Conservation (phyloP, 2,888 invertebrate genomes). For the Trichogramma dendrolimi region DNA sequence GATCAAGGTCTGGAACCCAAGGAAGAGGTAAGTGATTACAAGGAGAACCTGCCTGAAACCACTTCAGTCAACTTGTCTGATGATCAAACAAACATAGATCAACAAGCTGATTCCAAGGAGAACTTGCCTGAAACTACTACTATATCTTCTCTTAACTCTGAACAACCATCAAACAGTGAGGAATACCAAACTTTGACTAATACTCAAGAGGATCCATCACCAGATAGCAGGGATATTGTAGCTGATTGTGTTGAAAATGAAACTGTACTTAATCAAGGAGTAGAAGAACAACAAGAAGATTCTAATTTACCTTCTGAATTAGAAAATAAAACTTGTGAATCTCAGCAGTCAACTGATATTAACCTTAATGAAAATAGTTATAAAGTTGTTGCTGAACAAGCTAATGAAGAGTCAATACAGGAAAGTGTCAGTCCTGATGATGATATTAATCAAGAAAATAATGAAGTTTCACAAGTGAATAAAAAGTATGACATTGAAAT, state of each 20-base stretch:
- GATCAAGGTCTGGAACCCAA: conserved; percentile 48
- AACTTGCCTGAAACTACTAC: conserved; percentile 49
- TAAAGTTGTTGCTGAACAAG: background rate
- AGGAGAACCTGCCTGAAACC: conserved; percentile 51
- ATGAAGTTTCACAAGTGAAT: background rate
- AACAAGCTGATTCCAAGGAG: conserved; percentile 49
- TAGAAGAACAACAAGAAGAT: conserved; percentile 17
- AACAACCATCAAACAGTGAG: conserved; percentile 20
- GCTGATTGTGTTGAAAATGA: conserved; percentile 13
- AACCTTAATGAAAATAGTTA: conserved; percentile 9
- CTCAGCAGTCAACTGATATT: conserved; percentile 5
- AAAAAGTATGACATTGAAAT: conserved; percentile 5
- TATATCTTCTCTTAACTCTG: conserved; percentile 37
- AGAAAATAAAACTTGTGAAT: conserved; percentile 1
- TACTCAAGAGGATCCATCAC: conserved; percentile 47
- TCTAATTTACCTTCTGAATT: conserved; percentile 7
- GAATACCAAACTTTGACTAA: conserved; percentile 30
- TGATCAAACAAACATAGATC: conserved; percentile 52
- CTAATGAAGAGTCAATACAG: background rate
- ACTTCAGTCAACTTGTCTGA: conserved; percentile 52
- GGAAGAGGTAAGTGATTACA: conserved; percentile 53
- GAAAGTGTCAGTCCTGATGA: background rate
- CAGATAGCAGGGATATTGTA: conserved; percentile 45
- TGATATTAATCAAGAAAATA: background rate
- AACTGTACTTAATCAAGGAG: conserved; percentile 12